Percentiles rank a stretch among this genome's conserved stretches.
Evolutionary conservation across 1,140 invertebrate genomes (phyloP).

Genomic region (Latrodectus geometricus): DNA sequence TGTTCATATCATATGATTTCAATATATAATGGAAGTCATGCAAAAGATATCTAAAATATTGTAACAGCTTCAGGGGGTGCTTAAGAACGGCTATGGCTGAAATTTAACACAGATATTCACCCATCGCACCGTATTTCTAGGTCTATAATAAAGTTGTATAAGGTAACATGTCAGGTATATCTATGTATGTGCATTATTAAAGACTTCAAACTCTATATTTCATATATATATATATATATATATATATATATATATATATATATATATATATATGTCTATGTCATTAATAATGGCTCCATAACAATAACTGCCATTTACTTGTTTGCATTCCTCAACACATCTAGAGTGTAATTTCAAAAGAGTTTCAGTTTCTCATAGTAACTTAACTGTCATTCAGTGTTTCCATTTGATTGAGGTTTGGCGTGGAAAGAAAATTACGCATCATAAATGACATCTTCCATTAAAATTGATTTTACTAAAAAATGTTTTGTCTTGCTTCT

Average conservation of each 20-base stretch:
- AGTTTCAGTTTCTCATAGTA: background rate
- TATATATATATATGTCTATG: slow-evolving; percentile 15
- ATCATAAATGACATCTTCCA: slow-evolving; percentile 13
- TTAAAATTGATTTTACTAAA: slow-evolving; percentile 18
- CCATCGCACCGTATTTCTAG: slow-evolving; percentile 19
- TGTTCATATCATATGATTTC: slow-evolving; percentile 30
- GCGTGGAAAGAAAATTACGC: slow-evolving; percentile 8
- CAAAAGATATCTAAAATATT: slow-evolving; percentile 58
- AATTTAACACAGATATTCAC: slow-evolving; percentile 23
- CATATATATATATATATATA: background rate
- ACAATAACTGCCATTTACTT: background rate
- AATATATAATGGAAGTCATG: slow-evolving; percentile 49
- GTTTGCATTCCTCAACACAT: too few relatives aligned
- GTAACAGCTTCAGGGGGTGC: slow-evolving; percentile 26
- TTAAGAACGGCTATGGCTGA: slow-evolving; percentile 34
- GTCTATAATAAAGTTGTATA: slow-evolving; percentile 38
- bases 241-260: slow-evolving; percentile 17
- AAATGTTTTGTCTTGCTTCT: slow-evolving; percentile 21
- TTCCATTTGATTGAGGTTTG: background rate
- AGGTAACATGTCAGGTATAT: slow-evolving; percentile 7
- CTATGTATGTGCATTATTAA: slow-evolving; percentile 45
- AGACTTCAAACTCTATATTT: slow-evolving; percentile 49
- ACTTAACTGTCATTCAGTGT: background rate
- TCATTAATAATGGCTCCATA: slow-evolving; percentile 11
- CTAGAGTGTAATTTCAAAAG: background rate